Evolutionary conservation across 1,140 invertebrate species (phyloP), one percentile per base, ranked within the genome.

Genomic region (Patella vulgata): DNA sequence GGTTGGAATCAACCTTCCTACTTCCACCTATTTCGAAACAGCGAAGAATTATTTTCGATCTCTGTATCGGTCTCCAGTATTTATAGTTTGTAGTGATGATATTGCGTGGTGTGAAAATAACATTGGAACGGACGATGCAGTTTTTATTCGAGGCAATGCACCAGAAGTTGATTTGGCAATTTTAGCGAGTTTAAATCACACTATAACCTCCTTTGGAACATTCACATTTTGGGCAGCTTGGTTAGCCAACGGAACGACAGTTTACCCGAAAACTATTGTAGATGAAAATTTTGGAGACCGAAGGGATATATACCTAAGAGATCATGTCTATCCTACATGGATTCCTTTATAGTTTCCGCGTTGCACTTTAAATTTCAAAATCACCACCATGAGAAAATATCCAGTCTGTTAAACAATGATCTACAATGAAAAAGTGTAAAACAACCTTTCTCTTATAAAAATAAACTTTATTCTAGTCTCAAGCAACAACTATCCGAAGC

Each of bases 191-290:
- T 76, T 73, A 36, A 68, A 80, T 47, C 75, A 80, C 58, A 67
- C 66, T 0, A 77, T 80, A 12, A 71, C 77, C 51, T 74, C 71
- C 0, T 72, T 73, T 8, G 78, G 78, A 1, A 70, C 70, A 21
- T 79, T 78, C 62, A 73, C 77, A 11, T 80, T 77, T 77, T 80
- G 78, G 78, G 66, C 70, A 1, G 71, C 60, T 0, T 80, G 66
- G 57, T 52, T 77, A 40, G 71, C 71, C 12, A 67, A 70, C 25
- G 80, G 80, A 0, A 68, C 59, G 27, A 69, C 65, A 40, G 43
- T 76, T 11, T 72, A 73, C 46, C 75, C 71, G 40, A 78, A 72
- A 53, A 50, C 69, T 52, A 52, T 53, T 5, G 59, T 31, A 27
- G 33, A 36, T 36, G 33, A 36, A 5, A 5, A 14, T 36, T 36